phyloP scores from a whole-genome alignment of 1,140 invertebrate species.

The Schlechtendalia chinensis region DNA sequence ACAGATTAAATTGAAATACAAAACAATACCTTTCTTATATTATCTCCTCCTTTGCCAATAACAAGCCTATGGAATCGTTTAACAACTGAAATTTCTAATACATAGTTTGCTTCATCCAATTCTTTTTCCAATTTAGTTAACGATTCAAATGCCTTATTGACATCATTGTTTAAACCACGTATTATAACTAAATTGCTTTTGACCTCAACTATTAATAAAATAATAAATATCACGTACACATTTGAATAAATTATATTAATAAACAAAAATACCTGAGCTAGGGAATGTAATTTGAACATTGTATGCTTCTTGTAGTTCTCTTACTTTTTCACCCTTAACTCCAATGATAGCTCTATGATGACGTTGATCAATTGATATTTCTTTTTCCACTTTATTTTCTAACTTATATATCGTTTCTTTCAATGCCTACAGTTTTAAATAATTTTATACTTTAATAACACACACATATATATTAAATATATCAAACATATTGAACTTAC shows the following conservation, averaged over 20 bases:
- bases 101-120: conserved; percentile 82
- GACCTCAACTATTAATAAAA: conserved; percentile 59
- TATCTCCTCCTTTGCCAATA: conserved; percentile 91
- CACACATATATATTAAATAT: too few species aligned
- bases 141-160: conserved; percentile 89
- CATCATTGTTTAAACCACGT: conserved; percentile 91
- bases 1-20: not conserved
- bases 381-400: conserved; percentile 93
- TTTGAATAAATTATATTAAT: too few species aligned
- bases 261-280: conserved; percentile 63
- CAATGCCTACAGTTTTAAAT: conserved; percentile 33
- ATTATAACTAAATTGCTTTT: conserved; percentile 92
- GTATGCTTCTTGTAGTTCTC: conserved; percentile 89
- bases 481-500: conserved; percentile 53
- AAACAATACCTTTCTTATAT: conserved; percentile 73
- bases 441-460: not conserved
- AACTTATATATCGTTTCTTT: conserved; percentile 69
- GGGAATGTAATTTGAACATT: conserved; percentile 94
- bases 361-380: conserved; percentile 92
- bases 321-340: conserved; percentile 88
- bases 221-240: not conserved
- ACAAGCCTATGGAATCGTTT: conserved; percentile 98
- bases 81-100: conserved; percentile 89
- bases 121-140: conserved; percentile 85
- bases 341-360: conserved; percentile 94